These are phyloP conservation scores for Pygoscelis antarcticus DNA, from an alignment of 2,113 vertebrate genomes.

Conservation along the genomic window DNA sequence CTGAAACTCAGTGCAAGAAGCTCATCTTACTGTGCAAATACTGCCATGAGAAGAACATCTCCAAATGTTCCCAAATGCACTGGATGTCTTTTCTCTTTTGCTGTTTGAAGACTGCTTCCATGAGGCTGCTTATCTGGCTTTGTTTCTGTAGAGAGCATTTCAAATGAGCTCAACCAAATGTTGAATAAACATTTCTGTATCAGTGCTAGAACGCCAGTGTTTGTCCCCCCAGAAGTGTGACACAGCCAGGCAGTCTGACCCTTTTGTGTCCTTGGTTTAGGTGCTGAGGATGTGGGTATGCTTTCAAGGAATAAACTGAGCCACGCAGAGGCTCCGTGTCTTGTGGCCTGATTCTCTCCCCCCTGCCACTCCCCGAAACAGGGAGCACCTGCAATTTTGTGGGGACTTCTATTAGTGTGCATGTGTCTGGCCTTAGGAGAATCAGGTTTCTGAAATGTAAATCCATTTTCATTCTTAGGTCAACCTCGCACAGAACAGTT, in stretches of 20 bases:
- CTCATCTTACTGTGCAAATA: slow-evolving; percentile 46
- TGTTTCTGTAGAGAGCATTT: neutral
- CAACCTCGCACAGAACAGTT: neutral
- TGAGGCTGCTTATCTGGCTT: neutral
- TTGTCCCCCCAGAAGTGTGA: neutral
- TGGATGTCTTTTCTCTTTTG: neutral
- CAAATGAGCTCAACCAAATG: neutral
- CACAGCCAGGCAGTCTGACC: neutral
- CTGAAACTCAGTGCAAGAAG: neutral
- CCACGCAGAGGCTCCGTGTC: neutral
- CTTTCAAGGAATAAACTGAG: neutral
- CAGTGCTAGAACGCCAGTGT: neutral
- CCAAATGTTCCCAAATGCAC: neutral
- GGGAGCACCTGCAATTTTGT: neutral
- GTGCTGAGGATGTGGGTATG: neutral
- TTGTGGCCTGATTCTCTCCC: neutral
- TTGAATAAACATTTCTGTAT: neutral
- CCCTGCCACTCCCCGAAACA: neutral
- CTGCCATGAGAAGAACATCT: neutral
- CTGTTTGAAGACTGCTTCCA: neutral
- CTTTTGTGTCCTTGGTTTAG: neutral
- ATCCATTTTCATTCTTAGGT: neutral
- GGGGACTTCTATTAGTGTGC: neutral
- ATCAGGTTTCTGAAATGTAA: neutral
- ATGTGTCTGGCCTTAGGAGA: neutral